phyloP scores from a whole-genome alignment of 2,888 invertebrate genomes.

The Heliconius aoede region DNA sequence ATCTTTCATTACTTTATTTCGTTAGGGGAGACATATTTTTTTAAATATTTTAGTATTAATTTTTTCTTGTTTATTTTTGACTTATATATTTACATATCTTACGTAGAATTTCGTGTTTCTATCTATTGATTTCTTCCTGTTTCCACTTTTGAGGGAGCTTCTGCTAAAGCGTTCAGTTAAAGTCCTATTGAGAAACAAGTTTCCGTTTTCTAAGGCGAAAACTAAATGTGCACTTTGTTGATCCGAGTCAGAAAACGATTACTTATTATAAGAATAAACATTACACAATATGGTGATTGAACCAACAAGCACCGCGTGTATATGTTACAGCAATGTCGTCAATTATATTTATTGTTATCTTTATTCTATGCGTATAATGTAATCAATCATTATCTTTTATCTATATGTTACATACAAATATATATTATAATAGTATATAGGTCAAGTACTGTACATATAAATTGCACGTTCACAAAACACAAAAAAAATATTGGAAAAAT shows the following conservation, averaged over 20 bases:
- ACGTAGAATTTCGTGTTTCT: too few species aligned
- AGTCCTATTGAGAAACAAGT: too few species aligned
- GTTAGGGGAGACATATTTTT: not conserved
- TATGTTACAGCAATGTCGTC: not conserved
- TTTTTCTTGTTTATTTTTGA: not conserved
- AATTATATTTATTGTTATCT: not conserved
- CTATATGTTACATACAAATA: not conserved
- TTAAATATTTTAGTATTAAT: not conserved
- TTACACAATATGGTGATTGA: not conserved
- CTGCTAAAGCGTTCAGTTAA: not conserved
- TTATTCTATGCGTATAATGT: not conserved
- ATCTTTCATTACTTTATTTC: not conserved
- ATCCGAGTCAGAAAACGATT: too few species aligned
- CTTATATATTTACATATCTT: too few species aligned
- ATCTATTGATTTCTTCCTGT: too few species aligned
- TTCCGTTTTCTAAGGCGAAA: too few species aligned
- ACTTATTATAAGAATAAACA: too few species aligned
- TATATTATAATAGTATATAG: not conserved
- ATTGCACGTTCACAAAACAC: not conserved
- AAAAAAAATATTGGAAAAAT: not conserved
- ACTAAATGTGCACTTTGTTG: too few species aligned
- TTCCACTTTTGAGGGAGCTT: too few species aligned
- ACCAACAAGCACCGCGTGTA: not conserved
- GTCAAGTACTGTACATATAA: not conserved
- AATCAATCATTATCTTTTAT: slow-evolving; percentile 14